A percentile compares a stretch with the other conserved stretches of the same genome.
Evolutionary conservation across 2,888 invertebrate genomes (phyloP).

Genomic region (Chloromyia formosa): DNA sequence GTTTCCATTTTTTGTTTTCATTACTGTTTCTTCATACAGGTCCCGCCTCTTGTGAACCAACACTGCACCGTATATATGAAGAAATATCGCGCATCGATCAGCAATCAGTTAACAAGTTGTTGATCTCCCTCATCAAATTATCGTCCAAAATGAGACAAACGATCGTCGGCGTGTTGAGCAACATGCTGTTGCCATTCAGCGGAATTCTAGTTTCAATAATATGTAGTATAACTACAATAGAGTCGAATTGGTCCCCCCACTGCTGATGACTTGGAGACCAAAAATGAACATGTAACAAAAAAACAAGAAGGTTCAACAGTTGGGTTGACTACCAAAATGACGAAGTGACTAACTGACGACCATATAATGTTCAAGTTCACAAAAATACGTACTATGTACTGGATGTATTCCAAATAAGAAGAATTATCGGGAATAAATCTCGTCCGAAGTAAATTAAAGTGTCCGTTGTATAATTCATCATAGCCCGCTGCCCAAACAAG

Average conservation of each 20-base stretch:
- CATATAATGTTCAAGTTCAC: neutral
- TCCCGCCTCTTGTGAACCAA: neutral
- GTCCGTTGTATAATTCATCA: slow-evolving; percentile 42
- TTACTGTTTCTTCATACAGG: too few relatives aligned
- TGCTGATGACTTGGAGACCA: neutral
- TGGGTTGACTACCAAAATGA: slow-evolving; percentile 14
- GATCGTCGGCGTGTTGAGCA: slow-evolving; percentile 8
- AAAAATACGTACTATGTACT: neutral
- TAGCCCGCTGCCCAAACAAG: slow-evolving; percentile 34
- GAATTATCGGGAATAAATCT: slow-evolving; percentile 44
- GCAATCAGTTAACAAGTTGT: slow-evolving; percentile 43
- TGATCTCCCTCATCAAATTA: slow-evolving; percentile 44
- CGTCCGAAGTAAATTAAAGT: slow-evolving; percentile 41
- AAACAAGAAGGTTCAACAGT: neutral
- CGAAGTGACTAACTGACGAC: slow-evolving; percentile 2
- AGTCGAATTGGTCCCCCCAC: slow-evolving; percentile 1
- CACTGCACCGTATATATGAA: slow-evolving; percentile 12
- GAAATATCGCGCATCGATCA: slow-evolving; percentile 31
- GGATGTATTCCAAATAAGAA: slow-evolving; percentile 28
- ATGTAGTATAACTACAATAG: neutral
- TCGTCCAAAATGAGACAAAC: slow-evolving; percentile 41
- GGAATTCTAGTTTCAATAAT: slow-evolving; percentile 28
- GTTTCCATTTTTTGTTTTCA: slow-evolving; percentile 7
- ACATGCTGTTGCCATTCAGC: neutral
- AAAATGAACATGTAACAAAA: too few relatives aligned